phyloP scores from a whole-genome alignment of 2,113 vertebrate species.

The Pimephales promelas region DNA sequence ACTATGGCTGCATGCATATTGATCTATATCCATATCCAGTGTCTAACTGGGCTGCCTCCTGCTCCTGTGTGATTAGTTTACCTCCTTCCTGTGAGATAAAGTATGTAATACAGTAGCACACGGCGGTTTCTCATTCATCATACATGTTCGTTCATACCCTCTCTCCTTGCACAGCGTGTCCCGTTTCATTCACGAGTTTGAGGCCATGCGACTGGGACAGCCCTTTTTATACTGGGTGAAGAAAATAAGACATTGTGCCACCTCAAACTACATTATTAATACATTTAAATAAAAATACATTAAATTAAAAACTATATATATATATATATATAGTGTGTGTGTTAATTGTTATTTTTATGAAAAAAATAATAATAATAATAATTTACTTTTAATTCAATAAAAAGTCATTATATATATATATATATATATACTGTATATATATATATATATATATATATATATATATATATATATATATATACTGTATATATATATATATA shows the following conservation, averaged over 20 bases:
- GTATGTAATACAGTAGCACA: conserved; percentile 13
- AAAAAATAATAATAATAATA: background rate
- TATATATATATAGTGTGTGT: no score
- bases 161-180: background rate
- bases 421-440: background rate
- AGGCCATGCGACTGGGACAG: background rate
- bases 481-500: background rate
- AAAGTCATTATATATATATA: background rate
- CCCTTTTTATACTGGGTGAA: background rate
- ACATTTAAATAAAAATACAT: background rate
- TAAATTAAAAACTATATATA: no score
- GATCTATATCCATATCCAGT: conserved; percentile 36
- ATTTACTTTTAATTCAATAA: background rate
- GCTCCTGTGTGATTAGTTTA: conserved; percentile 27
- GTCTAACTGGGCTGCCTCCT: conserved; percentile 27
- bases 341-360: background rate
- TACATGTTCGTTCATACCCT: background rate
- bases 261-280: background rate
- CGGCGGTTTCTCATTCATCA: conserved; percentile 21
- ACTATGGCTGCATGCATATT: conserved; percentile 1
- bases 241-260: background rate
- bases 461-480: background rate
- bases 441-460: background rate
- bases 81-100: conserved; percentile 17
- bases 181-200: background rate